Conservation (phyloP, 2,113 vertebrate species). For the Caracal caracal region DNA sequence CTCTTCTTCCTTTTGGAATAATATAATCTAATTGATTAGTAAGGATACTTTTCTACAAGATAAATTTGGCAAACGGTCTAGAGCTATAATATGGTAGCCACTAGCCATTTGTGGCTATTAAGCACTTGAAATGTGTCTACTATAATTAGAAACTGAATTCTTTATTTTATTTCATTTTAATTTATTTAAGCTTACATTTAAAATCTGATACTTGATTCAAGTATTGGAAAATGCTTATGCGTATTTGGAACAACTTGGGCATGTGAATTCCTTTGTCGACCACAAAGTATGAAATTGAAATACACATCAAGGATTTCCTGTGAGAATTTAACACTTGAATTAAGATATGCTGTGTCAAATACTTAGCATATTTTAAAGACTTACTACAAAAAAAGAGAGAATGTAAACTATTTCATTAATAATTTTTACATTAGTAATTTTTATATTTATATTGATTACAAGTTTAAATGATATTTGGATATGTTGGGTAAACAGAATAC, state of each 20-base stretch:
- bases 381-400: not conserved
- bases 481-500: not conserved
- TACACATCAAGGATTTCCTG: not conserved
- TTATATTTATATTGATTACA: not conserved
- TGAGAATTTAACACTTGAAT: not conserved
- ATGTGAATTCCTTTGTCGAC: not conserved
- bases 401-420: not conserved
- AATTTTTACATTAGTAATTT: not conserved
- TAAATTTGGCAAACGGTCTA: not conserved
- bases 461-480: not conserved
- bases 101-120: not conserved
- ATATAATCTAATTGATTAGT: not conserved
- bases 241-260: not conserved
- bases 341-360: not conserved
- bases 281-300: constrained; percentile 37
- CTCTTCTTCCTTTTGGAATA: not conserved
- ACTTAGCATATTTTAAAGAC: not conserved
- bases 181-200: constrained; percentile 1
- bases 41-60: not conserved
- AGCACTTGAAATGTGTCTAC: not conserved
- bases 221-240: not conserved
- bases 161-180: constrained; percentile 7
- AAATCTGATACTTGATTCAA: constrained; percentile 18
- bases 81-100: not conserved
- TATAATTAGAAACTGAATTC: not conserved